Evolutionary conservation across 1,140 invertebrate genomes (phyloP).

Genomic region (Diprion similis): DNA sequence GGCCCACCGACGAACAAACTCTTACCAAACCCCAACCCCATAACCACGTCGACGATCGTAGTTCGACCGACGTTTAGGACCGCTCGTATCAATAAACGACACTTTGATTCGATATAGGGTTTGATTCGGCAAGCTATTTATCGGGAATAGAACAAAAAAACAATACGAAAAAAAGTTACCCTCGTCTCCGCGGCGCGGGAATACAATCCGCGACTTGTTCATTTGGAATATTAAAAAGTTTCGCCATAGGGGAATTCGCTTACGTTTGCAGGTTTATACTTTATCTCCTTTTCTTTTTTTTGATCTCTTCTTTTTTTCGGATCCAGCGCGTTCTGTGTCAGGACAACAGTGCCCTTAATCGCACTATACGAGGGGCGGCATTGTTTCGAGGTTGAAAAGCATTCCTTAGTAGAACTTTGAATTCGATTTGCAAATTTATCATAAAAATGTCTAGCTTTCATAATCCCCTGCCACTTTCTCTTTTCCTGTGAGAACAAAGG

Average conservation of each 20-base stretch:
- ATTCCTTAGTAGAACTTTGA: neutral
- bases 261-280: conserved; percentile 1
- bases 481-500: neutral
- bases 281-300: neutral
- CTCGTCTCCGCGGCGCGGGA: too few relatives aligned
- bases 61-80: neutral
- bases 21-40: neutral
- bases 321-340: too few relatives aligned
- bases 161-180: too few relatives aligned
- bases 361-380: too few relatives aligned
- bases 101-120: conserved; percentile 24
- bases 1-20: neutral
- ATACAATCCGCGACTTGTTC: neutral
- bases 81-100: conserved; percentile 26
- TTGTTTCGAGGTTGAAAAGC: neutral
- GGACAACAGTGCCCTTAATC: too few relatives aligned
- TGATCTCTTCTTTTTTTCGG: too few relatives aligned
- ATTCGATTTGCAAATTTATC: neutral
- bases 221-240: conserved; percentile 15
- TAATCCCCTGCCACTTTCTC: neutral
- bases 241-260: neutral
- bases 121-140: neutral
- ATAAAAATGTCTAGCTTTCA: neutral
- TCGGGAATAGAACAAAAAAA: too few relatives aligned
- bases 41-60: neutral